Evolutionary conservation across 92 coral and sea anemone species (phyloP).

Genomic region (Galaxea fascicularis): DNA sequence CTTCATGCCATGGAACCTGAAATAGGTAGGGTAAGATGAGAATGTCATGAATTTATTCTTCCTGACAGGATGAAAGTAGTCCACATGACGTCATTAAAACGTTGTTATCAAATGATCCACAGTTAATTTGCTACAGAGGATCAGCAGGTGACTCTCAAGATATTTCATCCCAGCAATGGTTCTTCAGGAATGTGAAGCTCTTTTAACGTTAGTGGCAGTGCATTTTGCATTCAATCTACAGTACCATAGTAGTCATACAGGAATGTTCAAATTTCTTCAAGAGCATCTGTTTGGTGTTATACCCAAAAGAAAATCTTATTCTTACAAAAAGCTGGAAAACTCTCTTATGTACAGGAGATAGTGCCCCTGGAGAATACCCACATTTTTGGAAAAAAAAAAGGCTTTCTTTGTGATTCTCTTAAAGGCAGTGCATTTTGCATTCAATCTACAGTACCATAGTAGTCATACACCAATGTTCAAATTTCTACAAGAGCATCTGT

Average conservation of each 20-base stretch:
- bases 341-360: background rate
- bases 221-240: slow-evolving; percentile 11
- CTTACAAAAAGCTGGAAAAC: slow-evolving; percentile 11
- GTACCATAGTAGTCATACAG: background rate
- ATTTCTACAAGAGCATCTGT: background rate
- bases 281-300: background rate
- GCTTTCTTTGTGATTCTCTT: too few relatives aligned
- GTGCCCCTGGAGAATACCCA: too few relatives aligned
- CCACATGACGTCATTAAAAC: background rate
- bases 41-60: too few relatives aligned
- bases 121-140: slow-evolving; percentile 5
- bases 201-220: slow-evolving; percentile 1
- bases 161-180: slow-evolving; percentile 2
- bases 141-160: background rate
- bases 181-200: slow-evolving; percentile 2
- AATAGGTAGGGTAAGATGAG: too few relatives aligned
- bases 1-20: too few relatives aligned
- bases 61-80: too few relatives aligned
- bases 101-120: slow-evolving; percentile 9
- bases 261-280: background rate
- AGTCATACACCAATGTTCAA: background rate
- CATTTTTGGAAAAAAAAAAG: too few relatives aligned
- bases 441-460: background rate
- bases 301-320: background rate
- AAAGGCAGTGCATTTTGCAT: slow-evolving; percentile 15